Conservation (phyloP, 2,113 vertebrate genomes). For the human region DNA sequence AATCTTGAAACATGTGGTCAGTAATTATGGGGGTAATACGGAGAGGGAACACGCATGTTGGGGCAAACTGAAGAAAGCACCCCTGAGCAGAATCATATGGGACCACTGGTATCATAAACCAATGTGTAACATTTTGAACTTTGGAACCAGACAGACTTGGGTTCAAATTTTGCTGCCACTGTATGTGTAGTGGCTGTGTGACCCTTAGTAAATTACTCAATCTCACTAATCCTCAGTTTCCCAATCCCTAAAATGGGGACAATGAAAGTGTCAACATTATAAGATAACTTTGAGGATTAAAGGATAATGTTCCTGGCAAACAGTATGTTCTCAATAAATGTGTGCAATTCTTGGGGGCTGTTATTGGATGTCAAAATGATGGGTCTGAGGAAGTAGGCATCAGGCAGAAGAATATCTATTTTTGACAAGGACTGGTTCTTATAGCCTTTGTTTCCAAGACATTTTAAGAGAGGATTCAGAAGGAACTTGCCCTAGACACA, state of each 20-base stretch:
- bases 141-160: neutral
- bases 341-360: neutral
- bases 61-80: accelerated
- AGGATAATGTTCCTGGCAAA: neutral
- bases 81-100: neutral
- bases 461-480: neutral
- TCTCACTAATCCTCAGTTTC: neutral
- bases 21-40: neutral
- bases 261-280: accelerated
- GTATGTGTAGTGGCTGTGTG: neutral
- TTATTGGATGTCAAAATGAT: neutral
- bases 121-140: neutral
- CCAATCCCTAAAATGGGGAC: neutral
- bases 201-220: neutral
- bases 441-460: neutral
- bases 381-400: neutral
- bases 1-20: neutral
- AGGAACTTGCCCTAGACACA: neutral
- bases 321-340: neutral
- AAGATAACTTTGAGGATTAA: neutral
- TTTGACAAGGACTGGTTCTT: neutral
- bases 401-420: neutral
- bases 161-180: neutral
- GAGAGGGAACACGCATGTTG: accelerated
- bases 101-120: too few relatives aligned